Percentiles rank a stretch among this genome's conserved stretches.
phyloP scores from a whole-genome alignment of 37 sponge, comb jelly and placozoan species.

The Tethya wilhelma region DNA sequence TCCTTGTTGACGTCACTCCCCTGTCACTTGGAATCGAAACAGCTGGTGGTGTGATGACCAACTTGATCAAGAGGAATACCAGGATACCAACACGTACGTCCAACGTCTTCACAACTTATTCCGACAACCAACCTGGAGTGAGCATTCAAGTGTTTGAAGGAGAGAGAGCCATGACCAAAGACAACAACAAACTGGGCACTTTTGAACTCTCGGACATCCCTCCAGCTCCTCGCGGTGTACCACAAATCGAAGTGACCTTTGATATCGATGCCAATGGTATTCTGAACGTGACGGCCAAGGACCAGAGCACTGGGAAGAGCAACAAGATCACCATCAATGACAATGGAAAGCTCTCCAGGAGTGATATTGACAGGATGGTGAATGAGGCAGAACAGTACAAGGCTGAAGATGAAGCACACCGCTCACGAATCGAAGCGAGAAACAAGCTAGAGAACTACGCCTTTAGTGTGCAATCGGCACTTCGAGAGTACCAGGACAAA shows the following conservation, averaged over 20 bases:
- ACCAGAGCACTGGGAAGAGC: slow-evolving; percentile 83
- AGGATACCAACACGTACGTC: slow-evolving; percentile 74
- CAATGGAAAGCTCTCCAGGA: slow-evolving; percentile 66
- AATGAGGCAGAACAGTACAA: slow-evolving; percentile 83
- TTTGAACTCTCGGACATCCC: slow-evolving; percentile 87
- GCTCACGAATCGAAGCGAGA: slow-evolving; percentile 53
- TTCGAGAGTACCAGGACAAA: slow-evolving; percentile 59
- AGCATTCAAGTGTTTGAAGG: slow-evolving; percentile 90
- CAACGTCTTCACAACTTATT: slow-evolving; percentile 89
- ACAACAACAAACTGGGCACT: slow-evolving; percentile 87
- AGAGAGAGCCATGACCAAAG: slow-evolving; percentile 85
- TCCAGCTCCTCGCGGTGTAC: slow-evolving; percentile 91
- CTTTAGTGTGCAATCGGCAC: slow-evolving; percentile 55
- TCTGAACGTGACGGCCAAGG: slow-evolving; percentile 85
- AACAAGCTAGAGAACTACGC: slow-evolving; percentile 82
- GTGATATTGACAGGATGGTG: slow-evolving; percentile 82
- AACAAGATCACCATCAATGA: slow-evolving; percentile 91
- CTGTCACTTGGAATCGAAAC: slow-evolving; percentile 96
- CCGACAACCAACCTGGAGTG: slow-evolving; percentile 92
- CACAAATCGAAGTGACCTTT: slow-evolving; percentile 87
- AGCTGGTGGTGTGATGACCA: slow-evolving; percentile 97
- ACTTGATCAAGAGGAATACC: slow-evolving; percentile 62
- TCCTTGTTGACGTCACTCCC: slow-evolving; percentile 92
- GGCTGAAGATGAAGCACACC: slow-evolving; percentile 75
- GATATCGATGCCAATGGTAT: slow-evolving; percentile 90